phyloP scores from a whole-genome alignment of 2,888 invertebrate species.

The Plusia festucae region DNA sequence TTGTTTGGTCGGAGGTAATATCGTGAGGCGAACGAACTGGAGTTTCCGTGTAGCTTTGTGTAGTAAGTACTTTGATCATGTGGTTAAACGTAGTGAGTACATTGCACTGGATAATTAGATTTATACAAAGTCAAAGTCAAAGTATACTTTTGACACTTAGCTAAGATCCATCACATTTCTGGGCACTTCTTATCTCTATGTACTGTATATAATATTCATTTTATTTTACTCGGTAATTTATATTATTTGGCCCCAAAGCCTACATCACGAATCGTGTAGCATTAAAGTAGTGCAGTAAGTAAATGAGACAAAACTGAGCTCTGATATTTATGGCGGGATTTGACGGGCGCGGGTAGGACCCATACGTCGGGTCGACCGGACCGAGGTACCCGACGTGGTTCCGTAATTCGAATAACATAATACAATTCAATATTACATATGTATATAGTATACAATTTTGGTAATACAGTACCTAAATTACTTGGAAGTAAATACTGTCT shows the following conservation, averaged over 20 bases:
- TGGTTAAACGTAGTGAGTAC: neutral
- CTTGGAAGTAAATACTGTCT: too few species aligned
- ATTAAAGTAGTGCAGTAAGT: constrained; percentile 20
- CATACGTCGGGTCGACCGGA: constrained; percentile 26
- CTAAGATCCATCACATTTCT: too few species aligned
- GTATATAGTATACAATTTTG: too few species aligned
- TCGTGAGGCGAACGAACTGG: neutral
- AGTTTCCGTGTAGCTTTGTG: constrained; percentile 1
- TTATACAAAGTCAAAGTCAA: too few species aligned
- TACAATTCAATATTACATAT: too few species aligned
- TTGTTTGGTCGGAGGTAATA: constrained; percentile 6
- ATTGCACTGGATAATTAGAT: neutral
- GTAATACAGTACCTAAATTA: too few species aligned
- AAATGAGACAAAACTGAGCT: constrained; percentile 37
- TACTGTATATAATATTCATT: too few species aligned
- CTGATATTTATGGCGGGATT: constrained; percentile 50
- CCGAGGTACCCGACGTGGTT: constrained; percentile 3
- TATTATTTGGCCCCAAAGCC: neutral
- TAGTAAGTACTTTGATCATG: neutral
- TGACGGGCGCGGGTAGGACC: constrained; percentile 40
- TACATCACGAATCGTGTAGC: constrained; percentile 3
- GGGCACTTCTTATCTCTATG: too few species aligned
- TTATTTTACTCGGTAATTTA: too few species aligned
- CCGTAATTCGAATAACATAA: neutral
- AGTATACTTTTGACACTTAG: too few species aligned